phyloP scores from a whole-genome alignment of 92 coral and sea anemone genomes.

The Paragorgia papillata region DNA sequence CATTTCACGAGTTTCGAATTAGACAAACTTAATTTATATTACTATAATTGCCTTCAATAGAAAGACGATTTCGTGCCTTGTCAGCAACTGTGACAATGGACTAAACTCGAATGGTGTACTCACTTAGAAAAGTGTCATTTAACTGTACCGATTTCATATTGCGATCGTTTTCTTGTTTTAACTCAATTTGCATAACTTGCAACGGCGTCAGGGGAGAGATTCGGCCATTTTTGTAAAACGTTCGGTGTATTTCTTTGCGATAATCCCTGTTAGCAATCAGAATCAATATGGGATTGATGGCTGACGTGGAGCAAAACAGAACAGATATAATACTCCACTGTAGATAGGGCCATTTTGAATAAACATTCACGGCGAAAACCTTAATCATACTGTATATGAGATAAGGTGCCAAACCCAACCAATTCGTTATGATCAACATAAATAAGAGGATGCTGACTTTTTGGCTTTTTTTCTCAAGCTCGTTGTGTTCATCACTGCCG shows the following conservation, averaged over 20 bases:
- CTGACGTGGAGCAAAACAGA: not conserved
- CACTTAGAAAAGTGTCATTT: no score
- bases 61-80: no score
- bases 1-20: no score
- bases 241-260: not conserved
- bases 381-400: not conserved
- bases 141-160: no score
- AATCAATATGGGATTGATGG: not conserved
- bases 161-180: not conserved
- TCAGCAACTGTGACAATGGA: no score
- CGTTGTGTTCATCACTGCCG: not conserved
- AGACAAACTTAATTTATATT: no score
- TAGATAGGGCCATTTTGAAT: not conserved
- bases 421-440: not conserved
- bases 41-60: no score
- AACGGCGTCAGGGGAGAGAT: not conserved
- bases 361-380: not conserved
- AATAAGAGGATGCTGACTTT: not conserved
- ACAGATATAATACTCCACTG: slow-evolving; percentile 1
- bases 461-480: not conserved
- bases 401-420: not conserved
- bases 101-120: no score
- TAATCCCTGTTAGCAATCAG: not conserved
- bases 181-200: not conserved
- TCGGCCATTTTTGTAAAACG: not conserved